Percentiles rank a stretch among this genome's conserved stretches.
These are phyloP conservation scores for Cinara cedri DNA, from an alignment of 2,888 invertebrate species.

Conservation along the genomic window DNA sequence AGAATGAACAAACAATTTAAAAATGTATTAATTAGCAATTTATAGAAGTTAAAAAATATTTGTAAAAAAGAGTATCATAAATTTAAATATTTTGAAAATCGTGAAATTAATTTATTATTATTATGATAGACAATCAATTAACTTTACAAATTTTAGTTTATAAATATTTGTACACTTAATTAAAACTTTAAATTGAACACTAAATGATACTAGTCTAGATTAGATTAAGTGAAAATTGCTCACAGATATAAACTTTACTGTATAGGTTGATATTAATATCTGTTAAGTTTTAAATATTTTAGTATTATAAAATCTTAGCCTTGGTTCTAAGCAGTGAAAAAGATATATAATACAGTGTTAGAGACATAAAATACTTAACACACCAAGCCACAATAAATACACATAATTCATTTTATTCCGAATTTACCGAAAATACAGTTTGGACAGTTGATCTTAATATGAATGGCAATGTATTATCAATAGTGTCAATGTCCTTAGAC, in stretches of 20 bases:
- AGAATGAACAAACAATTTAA: too few species aligned
- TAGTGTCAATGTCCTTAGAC: slow-evolving; percentile 72
- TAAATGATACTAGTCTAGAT: neutral
- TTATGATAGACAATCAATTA: too few species aligned
- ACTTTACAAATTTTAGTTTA: too few species aligned
- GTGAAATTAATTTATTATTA: too few species aligned
- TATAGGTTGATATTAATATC: neutral
- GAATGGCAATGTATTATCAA: slow-evolving; percentile 68
- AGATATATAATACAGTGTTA: neutral
- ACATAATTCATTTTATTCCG: slow-evolving; percentile 56
- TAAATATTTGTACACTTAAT: too few species aligned
- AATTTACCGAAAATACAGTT: slow-evolving; percentile 58
- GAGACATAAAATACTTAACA: slow-evolving; percentile 5
- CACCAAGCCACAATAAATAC: slow-evolving; percentile 6
- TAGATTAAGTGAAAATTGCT: neutral
- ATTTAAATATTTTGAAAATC: too few species aligned
- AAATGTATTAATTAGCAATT: too few species aligned
- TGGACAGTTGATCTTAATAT: slow-evolving; percentile 73
- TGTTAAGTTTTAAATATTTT: neutral
- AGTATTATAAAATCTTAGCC: slow-evolving; percentile 15
- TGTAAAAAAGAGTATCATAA: too few species aligned
- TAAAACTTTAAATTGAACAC: too few species aligned
- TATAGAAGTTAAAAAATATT: too few species aligned
- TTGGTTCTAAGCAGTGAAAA: neutral
- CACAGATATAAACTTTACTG: neutral